phyloP scores from a whole-genome alignment of 1,140 invertebrate genomes.

The Pectinophora gossypiella region DNA sequence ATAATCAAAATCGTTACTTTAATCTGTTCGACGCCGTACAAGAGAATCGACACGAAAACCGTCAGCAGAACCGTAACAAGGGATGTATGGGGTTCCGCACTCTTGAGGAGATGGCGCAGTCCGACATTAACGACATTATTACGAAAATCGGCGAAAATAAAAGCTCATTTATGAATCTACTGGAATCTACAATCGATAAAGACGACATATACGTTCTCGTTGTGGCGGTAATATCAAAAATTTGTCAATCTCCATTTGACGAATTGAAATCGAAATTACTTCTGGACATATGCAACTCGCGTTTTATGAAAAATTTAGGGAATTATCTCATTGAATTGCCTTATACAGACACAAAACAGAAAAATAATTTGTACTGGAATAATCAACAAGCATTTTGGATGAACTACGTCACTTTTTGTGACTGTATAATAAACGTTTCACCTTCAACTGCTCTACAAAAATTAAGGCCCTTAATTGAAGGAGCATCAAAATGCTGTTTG shows the following conservation, averaged over 20 bases:
- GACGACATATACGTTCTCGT: constrained; percentile 41
- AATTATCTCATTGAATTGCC: constrained; percentile 55
- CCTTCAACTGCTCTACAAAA: constrained; percentile 52
- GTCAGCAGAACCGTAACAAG: not conserved
- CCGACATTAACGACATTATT: constrained; percentile 37
- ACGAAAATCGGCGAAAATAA: constrained; percentile 36
- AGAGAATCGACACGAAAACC: not conserved
- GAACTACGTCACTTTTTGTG: constrained; percentile 47
- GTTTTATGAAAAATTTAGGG: constrained; percentile 46
- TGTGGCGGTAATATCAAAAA: constrained; percentile 48
- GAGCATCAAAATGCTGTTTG: constrained; percentile 40
- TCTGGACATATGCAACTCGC: constrained; percentile 44
- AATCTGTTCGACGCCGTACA: not conserved
- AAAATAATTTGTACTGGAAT: constrained; percentile 60
- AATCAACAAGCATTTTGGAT: constrained; percentile 56
- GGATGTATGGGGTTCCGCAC: constrained; percentile 22
- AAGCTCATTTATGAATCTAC: constrained; percentile 31
- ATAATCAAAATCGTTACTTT: not conserved
- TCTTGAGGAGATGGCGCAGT: constrained; percentile 31
- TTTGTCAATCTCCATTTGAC: constrained; percentile 48
- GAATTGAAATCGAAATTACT: constrained; percentile 52
- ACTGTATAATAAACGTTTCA: constrained; percentile 45
- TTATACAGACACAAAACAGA: constrained; percentile 28
- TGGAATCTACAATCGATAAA: constrained; percentile 32
- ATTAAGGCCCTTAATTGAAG: constrained; percentile 53